A percentile compares a stretch with the other conserved stretches of the same genome.
Conservation (phyloP, 2,888 invertebrate genomes). For the Ophonus ardosiacus region DNA sequence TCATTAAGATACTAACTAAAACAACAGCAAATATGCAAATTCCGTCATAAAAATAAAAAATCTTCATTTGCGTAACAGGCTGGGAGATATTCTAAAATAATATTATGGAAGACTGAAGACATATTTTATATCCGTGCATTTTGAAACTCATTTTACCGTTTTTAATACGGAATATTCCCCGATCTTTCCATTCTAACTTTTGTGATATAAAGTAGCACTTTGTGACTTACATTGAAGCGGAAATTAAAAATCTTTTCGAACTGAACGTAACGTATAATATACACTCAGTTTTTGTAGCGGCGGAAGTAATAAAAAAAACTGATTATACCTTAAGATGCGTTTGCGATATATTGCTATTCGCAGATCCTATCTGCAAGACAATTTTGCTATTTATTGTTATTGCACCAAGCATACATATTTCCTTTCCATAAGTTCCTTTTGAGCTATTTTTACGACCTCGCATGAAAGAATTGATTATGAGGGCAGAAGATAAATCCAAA, state of each 20-base stretch:
- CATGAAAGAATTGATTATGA: no score
- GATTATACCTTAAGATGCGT: conserved; percentile 57
- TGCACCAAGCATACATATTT: background rate
- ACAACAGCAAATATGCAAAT: conserved; percentile 22
- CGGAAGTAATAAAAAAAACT: conserved; percentile 62
- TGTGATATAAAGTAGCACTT: conserved; percentile 62
- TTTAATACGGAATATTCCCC: conserved; percentile 50
- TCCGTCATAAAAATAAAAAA: conserved; percentile 20
- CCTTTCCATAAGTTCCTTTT: background rate
- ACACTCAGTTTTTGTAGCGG: conserved; percentile 50
- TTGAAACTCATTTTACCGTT: conserved; percentile 49
- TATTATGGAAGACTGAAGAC: conserved; percentile 34
- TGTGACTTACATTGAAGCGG: conserved; percentile 59
- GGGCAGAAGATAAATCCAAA: no score
- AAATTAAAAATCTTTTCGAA: conserved; percentile 63
- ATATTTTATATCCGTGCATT: conserved; percentile 50
- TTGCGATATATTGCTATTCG: conserved; percentile 29
- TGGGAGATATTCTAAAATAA: conserved; percentile 39
- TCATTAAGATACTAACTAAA: conserved; percentile 25
- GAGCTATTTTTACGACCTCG: no score
- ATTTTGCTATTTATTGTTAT: conserved; percentile 39
- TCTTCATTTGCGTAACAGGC: conserved; percentile 30
- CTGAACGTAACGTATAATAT: conserved; percentile 54
- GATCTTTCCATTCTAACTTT: conserved; percentile 58
- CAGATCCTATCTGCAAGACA: conserved; percentile 15